Evolutionary conservation across 2,113 vertebrate species (phyloP).

Genomic region (Coreoperca whiteheadi): DNA sequence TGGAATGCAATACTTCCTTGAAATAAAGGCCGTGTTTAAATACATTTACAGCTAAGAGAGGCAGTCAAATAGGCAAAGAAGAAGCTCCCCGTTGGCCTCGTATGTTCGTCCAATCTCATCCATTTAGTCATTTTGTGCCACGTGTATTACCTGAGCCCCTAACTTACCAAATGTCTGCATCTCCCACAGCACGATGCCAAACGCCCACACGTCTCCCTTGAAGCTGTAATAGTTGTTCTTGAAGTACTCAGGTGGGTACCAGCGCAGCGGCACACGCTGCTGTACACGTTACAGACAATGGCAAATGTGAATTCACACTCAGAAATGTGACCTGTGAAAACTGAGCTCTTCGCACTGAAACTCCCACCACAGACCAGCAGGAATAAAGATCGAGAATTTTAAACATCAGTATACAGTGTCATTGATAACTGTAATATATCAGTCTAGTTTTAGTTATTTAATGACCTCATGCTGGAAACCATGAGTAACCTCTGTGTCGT

Average conservation of each 20-base stretch:
- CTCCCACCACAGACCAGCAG: not conserved
- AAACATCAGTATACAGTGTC: not conserved
- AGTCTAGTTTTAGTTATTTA: not conserved
- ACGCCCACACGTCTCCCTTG: constrained; percentile 85
- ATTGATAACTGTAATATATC: not conserved
- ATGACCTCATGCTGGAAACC: constrained; percentile 8
- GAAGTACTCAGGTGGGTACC: constrained; percentile 87
- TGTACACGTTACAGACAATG: constrained; percentile 35
- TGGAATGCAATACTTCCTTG: not conserved
- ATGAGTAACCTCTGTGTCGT: not conserved
- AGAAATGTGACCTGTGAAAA: not conserved
- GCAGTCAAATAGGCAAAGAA: not conserved
- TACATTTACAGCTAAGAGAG: not conserved
- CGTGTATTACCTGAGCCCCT: not conserved
- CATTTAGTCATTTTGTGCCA: not conserved
- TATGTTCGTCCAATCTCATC: not conserved
- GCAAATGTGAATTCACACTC: not conserved
- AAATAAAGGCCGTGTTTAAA: not conserved
- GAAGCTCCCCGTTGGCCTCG: not conserved
- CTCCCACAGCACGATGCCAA: constrained; percentile 85
- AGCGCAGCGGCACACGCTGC: constrained; percentile 83
- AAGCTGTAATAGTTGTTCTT: constrained; percentile 83
- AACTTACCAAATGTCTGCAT: constrained; percentile 84
- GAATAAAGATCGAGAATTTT: not conserved
- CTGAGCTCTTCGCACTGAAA: not conserved